These are phyloP conservation scores for Mastomys natalensis DNA, from an alignment of 2,113 vertebrate species.

Conservation along the genomic window DNA sequence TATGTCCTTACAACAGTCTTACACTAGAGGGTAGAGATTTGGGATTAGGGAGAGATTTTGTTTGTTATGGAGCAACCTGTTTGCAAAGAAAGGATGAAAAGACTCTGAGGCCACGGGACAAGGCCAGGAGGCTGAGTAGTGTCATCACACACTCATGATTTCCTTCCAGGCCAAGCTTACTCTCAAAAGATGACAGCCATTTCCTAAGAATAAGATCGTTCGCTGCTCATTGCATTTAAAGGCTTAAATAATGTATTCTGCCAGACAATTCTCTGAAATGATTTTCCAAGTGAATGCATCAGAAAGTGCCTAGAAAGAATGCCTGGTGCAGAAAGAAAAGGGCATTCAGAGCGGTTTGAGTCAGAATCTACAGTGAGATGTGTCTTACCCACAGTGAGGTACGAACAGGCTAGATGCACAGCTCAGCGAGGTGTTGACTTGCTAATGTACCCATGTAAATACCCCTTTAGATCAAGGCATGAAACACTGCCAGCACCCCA, in stretches of 20 bases:
- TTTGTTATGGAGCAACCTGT: background rate
- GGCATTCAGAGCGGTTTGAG: background rate
- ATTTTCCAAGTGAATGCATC: constrained; percentile 76
- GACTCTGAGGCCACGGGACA: background rate
- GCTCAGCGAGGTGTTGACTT: background rate
- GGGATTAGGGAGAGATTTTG: too few species aligned
- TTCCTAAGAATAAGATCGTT: constrained; percentile 66
- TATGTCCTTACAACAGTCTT: background rate
- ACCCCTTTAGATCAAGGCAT: background rate
- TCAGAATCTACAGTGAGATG: background rate
- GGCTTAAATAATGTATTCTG: constrained; percentile 73
- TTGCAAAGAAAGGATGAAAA: background rate
- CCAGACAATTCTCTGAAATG: constrained; percentile 70
- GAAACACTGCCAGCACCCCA: background rate
- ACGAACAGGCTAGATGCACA: background rate
- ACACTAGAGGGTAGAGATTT: background rate
- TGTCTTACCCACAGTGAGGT: background rate
- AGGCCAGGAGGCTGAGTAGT: background rate
- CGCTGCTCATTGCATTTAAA: constrained; percentile 55
- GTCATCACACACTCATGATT: background rate
- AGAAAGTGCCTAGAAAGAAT: constrained; percentile 68
- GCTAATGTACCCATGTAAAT: background rate
- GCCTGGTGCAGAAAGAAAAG: background rate
- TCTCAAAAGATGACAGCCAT: constrained; percentile 49
- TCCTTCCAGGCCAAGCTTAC: constrained; percentile 47